Conservation (phyloP, 2,888 invertebrate genomes). For the Amphipoea lucens region DNA sequence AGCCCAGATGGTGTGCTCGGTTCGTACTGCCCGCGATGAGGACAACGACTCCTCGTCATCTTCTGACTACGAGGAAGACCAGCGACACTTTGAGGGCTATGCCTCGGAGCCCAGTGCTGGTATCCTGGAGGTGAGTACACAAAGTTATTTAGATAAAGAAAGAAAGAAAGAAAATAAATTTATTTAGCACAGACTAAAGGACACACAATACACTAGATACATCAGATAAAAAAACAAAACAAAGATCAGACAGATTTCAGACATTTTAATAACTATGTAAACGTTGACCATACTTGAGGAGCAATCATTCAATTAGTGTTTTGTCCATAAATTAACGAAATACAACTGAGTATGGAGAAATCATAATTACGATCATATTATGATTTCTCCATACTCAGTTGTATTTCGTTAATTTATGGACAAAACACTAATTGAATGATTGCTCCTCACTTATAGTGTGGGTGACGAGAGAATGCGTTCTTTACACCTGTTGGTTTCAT, state of each 20-base stretch:
- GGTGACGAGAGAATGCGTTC: not conserved
- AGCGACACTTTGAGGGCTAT: slow-evolving; percentile 94
- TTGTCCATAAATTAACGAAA: too few relatives aligned
- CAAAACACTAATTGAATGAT: too few relatives aligned
- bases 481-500: not conserved
- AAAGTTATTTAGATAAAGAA: not conserved
- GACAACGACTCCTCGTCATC: slow-evolving; percentile 91
- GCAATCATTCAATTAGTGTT: too few relatives aligned
- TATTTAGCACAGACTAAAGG: too few relatives aligned
- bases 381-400: too few relatives aligned
- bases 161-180: too few relatives aligned
- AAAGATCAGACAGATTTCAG: too few relatives aligned
- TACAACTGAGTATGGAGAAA: too few relatives aligned
- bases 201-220: too few relatives aligned
- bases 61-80: slow-evolving; percentile 92
- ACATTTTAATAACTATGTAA: not conserved
- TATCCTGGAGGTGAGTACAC: slow-evolving; percentile 82
- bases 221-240: too few relatives aligned
- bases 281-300: not conserved
- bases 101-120: slow-evolving; percentile 94
- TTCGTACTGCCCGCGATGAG: slow-evolving; percentile 88
- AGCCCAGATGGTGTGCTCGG: slow-evolving; percentile 97
- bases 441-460: not conserved
- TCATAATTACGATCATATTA: too few relatives aligned
- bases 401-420: too few relatives aligned